Evolutionary conservation across 2,888 invertebrate species (phyloP).

Genomic region (Mimumesa dahlbomi): DNA sequence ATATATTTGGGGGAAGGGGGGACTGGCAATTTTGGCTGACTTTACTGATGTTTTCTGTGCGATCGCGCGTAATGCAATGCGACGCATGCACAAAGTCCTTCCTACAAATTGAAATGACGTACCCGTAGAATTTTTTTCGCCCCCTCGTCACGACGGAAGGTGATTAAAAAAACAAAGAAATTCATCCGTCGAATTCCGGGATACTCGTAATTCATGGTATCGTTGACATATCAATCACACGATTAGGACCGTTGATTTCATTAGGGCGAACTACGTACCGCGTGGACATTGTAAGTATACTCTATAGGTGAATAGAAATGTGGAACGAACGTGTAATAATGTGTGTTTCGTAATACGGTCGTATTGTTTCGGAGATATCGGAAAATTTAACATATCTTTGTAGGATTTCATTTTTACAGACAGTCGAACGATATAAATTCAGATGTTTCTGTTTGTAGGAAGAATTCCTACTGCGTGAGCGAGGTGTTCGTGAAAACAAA

Average conservation of each 20-base stretch:
- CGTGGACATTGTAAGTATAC: too few species aligned
- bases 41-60: slow-evolving; percentile 30
- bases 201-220: background rate
- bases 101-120: slow-evolving; percentile 56
- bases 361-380: slow-evolving; percentile 8
- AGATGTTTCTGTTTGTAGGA: slow-evolving; percentile 52
- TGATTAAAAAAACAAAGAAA: background rate
- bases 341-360: background rate
- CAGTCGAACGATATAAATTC: too few species aligned
- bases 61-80: slow-evolving; percentile 40
- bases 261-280: too few species aligned
- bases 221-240: slow-evolving; percentile 2
- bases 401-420: too few species aligned
- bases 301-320: background rate
- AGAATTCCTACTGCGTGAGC: slow-evolving; percentile 24
- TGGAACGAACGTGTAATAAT: background rate
- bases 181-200: background rate
- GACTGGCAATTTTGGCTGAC: slow-evolving; percentile 33
- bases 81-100: slow-evolving; percentile 24
- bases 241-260: too few species aligned
- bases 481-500: slow-evolving; percentile 11
- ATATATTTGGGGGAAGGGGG: too few species aligned
- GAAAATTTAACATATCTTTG: slow-evolving; percentile 14
- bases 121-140: background rate
- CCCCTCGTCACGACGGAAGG: background rate